A percentile compares a stretch with the other conserved stretches of the same genome.
phyloP scores from a whole-genome alignment of 1,140 invertebrate genomes.

The Maconellicoccus hirsutus region DNA sequence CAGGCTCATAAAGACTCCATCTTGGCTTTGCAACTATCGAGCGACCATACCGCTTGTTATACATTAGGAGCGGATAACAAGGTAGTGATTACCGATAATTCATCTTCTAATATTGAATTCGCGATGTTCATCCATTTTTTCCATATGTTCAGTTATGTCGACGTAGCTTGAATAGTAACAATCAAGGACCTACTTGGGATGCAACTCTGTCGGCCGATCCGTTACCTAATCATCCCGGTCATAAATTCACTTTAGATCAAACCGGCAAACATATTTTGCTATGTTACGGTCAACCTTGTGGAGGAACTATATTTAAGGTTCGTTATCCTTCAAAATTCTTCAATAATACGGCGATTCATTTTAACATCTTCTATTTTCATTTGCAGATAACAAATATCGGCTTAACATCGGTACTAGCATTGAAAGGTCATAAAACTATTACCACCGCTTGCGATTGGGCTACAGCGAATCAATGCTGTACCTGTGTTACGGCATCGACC shows the following conservation, averaged over 20 bases:
- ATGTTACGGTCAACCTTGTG: constrained; percentile 39
- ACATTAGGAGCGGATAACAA: constrained; percentile 31
- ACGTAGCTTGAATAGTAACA: constrained; percentile 30
- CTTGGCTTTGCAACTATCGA: constrained; percentile 28
- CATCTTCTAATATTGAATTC: no score
- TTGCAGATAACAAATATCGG: constrained; percentile 27
- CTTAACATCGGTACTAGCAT: constrained; percentile 36
- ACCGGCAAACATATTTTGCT: constrained; percentile 47
- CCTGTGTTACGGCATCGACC: constrained; percentile 47
- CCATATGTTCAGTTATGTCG: constrained; percentile 30
- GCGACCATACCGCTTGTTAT: constrained; percentile 31
- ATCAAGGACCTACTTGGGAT: constrained; percentile 28
- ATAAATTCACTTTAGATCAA: constrained; percentile 45
- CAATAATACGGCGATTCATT: no score
- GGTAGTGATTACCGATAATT: constrained; percentile 26
- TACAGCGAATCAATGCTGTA: constrained; percentile 46
- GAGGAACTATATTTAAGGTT: constrained; percentile 50
- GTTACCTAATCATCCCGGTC: constrained; percentile 9
- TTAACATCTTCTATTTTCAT: neutral
- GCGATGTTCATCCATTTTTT: neutral
- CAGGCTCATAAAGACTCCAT: constrained; percentile 29
- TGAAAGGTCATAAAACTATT: constrained; percentile 45
- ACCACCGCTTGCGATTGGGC: constrained; percentile 51
- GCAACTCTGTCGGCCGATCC: constrained; percentile 26
- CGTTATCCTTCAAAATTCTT: no score